Evolutionary conservation across 2,113 vertebrate genomes (phyloP), one percentile per base, ranked within the genome.

Genomic region (Mastomys natalensis): DNA sequence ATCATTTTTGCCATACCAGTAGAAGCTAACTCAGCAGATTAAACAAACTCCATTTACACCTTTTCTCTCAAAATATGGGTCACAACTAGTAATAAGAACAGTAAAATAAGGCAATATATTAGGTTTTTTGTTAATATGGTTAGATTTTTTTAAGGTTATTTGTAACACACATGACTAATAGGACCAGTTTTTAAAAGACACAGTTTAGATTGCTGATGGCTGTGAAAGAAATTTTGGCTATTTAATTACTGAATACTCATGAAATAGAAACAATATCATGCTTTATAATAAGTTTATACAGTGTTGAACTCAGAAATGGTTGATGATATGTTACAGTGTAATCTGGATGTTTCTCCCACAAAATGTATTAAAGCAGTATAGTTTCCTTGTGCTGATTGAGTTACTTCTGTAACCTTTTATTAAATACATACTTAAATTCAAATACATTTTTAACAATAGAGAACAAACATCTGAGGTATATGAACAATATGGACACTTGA

Each of bases 171-270:
- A 76, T 91, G 40, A 43, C 26, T 73, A 19, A 90, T 68, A 95
- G 48, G 48, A 26, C 13, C 51, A 85, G 7, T 60, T 95, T 45
- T 26, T 7, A 73, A 77, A 89, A 89, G 53, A 53, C 58, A 22
- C 3, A 85, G 40, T 24, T 68, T 80, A 68, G 55, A 87, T 93
- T 90, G 7, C 73, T 87, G 60, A 91, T 87, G 88, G 87, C 88
- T 95, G n/a, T 90, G 68, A 90, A 93, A 87, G 87, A 93, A 93
- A 86, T 81, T 76, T 90, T 90, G 74, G 37, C 55, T 96, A 29
- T 95, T 55, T 89, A 72, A 86, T 78, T 73, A 51, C 40, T 93
- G 40, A 68, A 12, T 31, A 81, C 11, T 80, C 21, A n/a, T 64
- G 90, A 93, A 96, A 93, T 74, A 93, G 73, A 93, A 93, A 60